A percentile compares a stretch with the other conserved stretches of the same genome.
Evolutionary conservation across 2,888 invertebrate species (phyloP).

Genomic region (Ennomos erosarius): DNA sequence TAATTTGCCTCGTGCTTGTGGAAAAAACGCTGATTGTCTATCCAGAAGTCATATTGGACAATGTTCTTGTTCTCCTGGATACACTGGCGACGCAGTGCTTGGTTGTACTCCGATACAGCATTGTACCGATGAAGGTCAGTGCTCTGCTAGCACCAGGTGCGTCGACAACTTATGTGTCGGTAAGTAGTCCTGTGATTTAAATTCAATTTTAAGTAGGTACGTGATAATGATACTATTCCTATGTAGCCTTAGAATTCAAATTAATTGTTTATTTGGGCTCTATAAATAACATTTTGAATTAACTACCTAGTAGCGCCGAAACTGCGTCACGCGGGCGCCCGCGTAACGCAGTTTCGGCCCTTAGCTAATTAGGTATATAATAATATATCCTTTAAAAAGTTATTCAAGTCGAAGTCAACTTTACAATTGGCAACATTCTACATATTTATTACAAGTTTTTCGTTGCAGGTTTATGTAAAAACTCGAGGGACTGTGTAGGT

Average conservation of each 20-base stretch:
- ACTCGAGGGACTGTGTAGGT: conserved; percentile 92
- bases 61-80: conserved; percentile 93
- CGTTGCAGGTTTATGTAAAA: conserved; percentile 89
- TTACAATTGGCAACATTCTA: too few species aligned
- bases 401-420: too few species aligned
- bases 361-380: too few species aligned
- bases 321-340: too few species aligned
- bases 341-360: too few species aligned
- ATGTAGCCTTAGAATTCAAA: too few species aligned
- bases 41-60: conserved; percentile 92
- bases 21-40: conserved; percentile 90
- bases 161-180: conserved; percentile 92
- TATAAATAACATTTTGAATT: conserved; percentile 7
- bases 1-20: conserved; percentile 92
- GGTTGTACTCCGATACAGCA: conserved; percentile 94
- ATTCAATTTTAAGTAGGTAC: too few species aligned
- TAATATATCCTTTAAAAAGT: too few species aligned
- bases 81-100: conserved; percentile 93
- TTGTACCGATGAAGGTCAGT: conserved; percentile 92
- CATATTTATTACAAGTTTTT: conserved; percentile 4
- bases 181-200: conserved; percentile 62
- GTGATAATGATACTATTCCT: too few species aligned
- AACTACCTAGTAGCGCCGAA: too few species aligned
- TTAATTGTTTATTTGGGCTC: neutral
- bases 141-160: conserved; percentile 93